These are phyloP conservation scores for Chanos chanos DNA, from an alignment of 2,797 vertebrate genomes.

Conservation along the genomic window DNA sequence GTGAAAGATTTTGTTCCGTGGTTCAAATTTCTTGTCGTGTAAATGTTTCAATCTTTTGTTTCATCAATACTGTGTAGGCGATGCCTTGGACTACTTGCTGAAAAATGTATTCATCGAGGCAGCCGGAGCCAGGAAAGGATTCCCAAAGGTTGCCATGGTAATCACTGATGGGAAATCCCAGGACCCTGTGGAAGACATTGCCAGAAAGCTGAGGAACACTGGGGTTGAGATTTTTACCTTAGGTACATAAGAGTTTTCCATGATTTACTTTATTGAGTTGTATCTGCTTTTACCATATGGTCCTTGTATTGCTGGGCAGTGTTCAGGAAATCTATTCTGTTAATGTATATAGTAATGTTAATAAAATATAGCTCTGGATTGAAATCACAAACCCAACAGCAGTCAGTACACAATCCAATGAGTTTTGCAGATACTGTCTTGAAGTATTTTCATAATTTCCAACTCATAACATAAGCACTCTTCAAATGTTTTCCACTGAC, in stretches of 20 bases:
- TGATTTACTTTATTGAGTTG: neutral
- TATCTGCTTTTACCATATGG: no score
- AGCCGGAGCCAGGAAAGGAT: conserved; percentile 80
- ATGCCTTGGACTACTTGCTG: conserved; percentile 82
- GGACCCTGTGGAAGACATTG: conserved; percentile 80
- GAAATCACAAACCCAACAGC: conserved; percentile 30
- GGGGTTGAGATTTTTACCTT: conserved; percentile 94
- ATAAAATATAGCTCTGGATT: no score
- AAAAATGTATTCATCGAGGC: conserved; percentile 78
- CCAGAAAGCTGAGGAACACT: conserved; percentile 76
- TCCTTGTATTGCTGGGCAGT: neutral
- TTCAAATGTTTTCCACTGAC: conserved; percentile 28
- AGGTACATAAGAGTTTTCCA: conserved; percentile 65
- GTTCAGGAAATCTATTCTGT: neutral
- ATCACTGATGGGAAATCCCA: conserved; percentile 89
- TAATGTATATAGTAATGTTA: no score
- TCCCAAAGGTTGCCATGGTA: conserved; percentile 90
- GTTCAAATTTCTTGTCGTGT: no score
- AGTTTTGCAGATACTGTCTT: conserved; percentile 33
- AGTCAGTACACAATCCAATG: conserved; percentile 19
- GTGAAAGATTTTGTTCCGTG: no score
- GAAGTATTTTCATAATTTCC: conserved; percentile 50
- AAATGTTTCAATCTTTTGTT: neutral
- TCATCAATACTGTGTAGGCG: conserved; percentile 64
- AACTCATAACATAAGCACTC: conserved; percentile 31